Evolutionary conservation across 2,113 vertebrate species (phyloP), one percentile per base, ranked within the genome.

Genomic region (Empidonax traillii): DNA sequence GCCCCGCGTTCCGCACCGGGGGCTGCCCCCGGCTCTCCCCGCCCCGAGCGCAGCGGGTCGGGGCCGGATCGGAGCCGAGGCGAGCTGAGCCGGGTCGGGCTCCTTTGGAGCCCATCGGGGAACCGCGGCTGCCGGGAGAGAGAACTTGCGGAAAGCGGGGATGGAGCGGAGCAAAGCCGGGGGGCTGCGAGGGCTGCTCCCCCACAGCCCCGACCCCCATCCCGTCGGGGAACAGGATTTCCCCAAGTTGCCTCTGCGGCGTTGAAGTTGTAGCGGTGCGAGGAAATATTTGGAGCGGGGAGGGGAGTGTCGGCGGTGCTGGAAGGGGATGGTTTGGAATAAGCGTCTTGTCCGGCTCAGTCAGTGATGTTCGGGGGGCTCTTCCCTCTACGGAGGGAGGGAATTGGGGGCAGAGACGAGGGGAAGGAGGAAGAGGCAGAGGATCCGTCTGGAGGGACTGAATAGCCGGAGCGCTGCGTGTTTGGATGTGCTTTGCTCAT

Each of bases 401-500:
- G 86, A 19, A 95, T 96, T 97, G 71, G 94, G 96, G 93, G 21
- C 84, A 55, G 67, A 20, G 66, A 2, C 8, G 1, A 46, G 61
- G 58, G 63, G 27, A 73, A 93, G 93, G 91, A 94, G 94, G 90
- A 94, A 95, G 97, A 89, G 90, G 96, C 97, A 83, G 95, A 95
- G 98, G 97, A 61, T 97, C 97, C 97, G 98, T 98, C 98, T 98
- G 98, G 96, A 96, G 95, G 90, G 85, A 96, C 91, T 97, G 98
- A 98, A 98, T 97, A 97, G 98, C 97, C 52, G 93, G 95, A 97
- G 96, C 84, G 98, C 93, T 77, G 94, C 94, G 92, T 96, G 97
- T 97, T 96, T 97, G 98, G 97, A 92, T 98, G 96, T 97, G 98
- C 97, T 97, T 98, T 98, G 97, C 97, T 98, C 97, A 97, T 98